These are phyloP conservation scores for Lagodon rhomboides DNA, from an alignment of 2,797 vertebrate genomes.

Conservation along the genomic window DNA sequence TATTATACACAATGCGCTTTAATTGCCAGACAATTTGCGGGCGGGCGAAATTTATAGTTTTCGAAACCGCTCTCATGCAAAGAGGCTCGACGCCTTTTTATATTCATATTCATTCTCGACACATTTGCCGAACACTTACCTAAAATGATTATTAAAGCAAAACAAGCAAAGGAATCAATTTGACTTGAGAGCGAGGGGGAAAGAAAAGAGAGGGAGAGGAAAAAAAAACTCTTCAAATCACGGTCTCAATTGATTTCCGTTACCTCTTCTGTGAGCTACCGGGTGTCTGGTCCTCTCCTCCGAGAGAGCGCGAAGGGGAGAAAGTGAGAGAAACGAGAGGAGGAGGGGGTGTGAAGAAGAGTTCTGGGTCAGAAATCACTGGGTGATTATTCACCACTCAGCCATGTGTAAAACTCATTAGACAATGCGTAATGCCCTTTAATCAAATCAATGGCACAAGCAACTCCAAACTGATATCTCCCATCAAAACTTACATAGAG, in stretches of 20 bases:
- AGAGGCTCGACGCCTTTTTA: constrained; percentile 72
- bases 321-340: constrained; percentile 80
- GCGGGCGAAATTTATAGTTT: constrained; percentile 76
- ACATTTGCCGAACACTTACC: constrained; percentile 81
- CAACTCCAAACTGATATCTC: constrained; percentile 83
- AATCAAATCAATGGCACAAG: constrained; percentile 96
- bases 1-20: constrained; percentile 79
- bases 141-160: constrained; percentile 86
- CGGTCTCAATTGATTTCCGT: constrained; percentile 85
- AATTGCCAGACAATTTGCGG: constrained; percentile 84
- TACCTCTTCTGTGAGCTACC: constrained; percentile 75
- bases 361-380: constrained; percentile 87
- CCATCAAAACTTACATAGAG: constrained; percentile 87
- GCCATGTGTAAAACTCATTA: constrained; percentile 99
- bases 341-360: constrained; percentile 81
- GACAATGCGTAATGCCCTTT: constrained; percentile 98
- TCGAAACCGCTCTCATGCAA: constrained; percentile 73
- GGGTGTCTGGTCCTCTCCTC: constrained; percentile 71
- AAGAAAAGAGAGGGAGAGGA: background rate
- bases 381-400: constrained; percentile 97
- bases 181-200: constrained; percentile 63
- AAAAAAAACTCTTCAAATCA: constrained; percentile 82
- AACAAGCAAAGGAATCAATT: constrained; percentile 85
- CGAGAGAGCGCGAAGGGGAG: constrained; percentile 82
- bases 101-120: constrained; percentile 79